Percentiles rank a stretch among this genome's conserved stretches.
phyloP scores from a whole-genome alignment of 92 coral and sea anemone genomes.

The Palythoa grandis region DNA sequence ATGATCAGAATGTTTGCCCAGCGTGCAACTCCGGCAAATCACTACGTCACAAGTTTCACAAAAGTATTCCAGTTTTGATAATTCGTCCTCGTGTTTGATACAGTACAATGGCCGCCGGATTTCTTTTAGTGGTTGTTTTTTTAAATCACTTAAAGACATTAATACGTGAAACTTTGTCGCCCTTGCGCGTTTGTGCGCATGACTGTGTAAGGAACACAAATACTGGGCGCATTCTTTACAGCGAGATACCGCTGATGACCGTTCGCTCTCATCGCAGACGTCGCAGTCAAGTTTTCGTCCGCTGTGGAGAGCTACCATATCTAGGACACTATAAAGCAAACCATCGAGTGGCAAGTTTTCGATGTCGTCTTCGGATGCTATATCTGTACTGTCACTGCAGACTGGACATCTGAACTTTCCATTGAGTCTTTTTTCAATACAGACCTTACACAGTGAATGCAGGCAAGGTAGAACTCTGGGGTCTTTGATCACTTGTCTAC shows the following conservation, averaged over 20 bases:
- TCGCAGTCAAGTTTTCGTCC: conserved; percentile 62
- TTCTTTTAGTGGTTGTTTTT: conserved; percentile 60
- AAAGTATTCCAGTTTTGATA: conserved; percentile 39
- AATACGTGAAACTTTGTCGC: conserved; percentile 52
- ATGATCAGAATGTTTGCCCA: conserved; percentile 44
- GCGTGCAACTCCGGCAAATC: conserved; percentile 59
- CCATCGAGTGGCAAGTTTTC: conserved; percentile 56
- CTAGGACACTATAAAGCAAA: conserved; percentile 65
- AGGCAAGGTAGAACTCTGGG: conserved; percentile 70
- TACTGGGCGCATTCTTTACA: conserved; percentile 71
- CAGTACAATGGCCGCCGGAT: conserved; percentile 67
- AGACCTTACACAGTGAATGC: conserved; percentile 64
- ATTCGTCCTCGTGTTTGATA: conserved; percentile 41
- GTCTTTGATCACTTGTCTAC: conserved; percentile 56
- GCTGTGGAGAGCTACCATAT: conserved; percentile 66
- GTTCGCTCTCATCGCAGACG: conserved; percentile 69
- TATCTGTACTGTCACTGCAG: conserved; percentile 53
- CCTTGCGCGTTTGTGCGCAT: conserved; percentile 67
- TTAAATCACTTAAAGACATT: conserved; percentile 47
- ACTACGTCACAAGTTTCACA: conserved; percentile 60
- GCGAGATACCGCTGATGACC: conserved; percentile 69
- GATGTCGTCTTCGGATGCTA: conserved; percentile 45
- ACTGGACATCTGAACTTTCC: conserved; percentile 66
- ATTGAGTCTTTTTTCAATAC: conserved; percentile 63
- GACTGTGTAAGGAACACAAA: conserved; percentile 58